These are phyloP conservation scores for Trichogramma evanescens DNA, from an alignment of 2,888 invertebrate genomes.

Conservation along the genomic window DNA sequence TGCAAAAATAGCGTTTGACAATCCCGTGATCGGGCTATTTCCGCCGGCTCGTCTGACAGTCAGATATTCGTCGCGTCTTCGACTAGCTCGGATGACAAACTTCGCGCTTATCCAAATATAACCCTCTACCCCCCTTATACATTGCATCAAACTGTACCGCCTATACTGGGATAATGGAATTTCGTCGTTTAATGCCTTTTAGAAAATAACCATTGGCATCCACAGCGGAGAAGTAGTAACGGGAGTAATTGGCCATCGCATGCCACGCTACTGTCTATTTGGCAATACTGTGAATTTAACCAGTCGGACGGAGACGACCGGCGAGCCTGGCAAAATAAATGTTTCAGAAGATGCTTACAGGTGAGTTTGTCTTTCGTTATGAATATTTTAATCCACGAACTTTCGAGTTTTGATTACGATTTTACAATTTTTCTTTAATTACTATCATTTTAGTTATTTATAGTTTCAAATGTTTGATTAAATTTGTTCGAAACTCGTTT, in stretches of 20 bases:
- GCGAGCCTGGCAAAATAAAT: conserved; percentile 79
- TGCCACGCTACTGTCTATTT: conserved; percentile 85
- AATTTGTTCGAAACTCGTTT: too few relatives aligned
- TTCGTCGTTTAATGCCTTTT: conserved; percentile 26
- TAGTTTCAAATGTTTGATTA: too few relatives aligned
- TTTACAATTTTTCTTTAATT: too few relatives aligned
- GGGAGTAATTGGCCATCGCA: conserved; percentile 88
- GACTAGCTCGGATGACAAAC: too few relatives aligned
- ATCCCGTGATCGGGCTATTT: too few relatives aligned
- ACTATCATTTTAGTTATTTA: too few relatives aligned
- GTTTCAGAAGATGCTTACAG: conserved; percentile 87
- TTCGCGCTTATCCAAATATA: too few relatives aligned
- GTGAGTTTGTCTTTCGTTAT: conserved; percentile 48
- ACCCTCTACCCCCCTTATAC: too few relatives aligned
- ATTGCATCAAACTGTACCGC: too few relatives aligned
- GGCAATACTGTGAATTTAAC: conserved; percentile 92
- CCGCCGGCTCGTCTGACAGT: not conserved
- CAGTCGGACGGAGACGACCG: conserved; percentile 88
- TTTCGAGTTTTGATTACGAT: too few relatives aligned
- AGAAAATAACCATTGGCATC: conserved; percentile 90
- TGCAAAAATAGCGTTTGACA: too few relatives aligned
- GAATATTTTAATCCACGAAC: too few relatives aligned
- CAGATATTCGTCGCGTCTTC: not conserved
- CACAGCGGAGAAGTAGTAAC: conserved; percentile 92
- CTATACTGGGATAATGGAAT: not conserved